These are phyloP conservation scores for Platycheirus rosarum DNA, from an alignment of 2,888 invertebrate genomes.

Conservation along the genomic window DNA sequence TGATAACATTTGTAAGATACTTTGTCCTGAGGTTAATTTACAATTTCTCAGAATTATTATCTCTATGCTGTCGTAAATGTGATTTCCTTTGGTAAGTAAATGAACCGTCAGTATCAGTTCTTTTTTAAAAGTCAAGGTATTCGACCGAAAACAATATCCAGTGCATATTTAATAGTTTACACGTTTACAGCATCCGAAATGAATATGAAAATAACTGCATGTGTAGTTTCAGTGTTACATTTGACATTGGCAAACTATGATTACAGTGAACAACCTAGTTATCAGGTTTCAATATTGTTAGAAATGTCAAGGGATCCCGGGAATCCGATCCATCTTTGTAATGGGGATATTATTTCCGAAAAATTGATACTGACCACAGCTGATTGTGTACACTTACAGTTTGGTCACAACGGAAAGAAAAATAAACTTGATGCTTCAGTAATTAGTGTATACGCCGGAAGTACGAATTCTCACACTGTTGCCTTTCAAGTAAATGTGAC, in stretches of 20 bases:
- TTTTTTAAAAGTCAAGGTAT: too few relatives aligned
- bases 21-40: too few relatives aligned
- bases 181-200: too few relatives aligned
- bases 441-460: constrained; percentile 74
- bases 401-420: constrained; percentile 38
- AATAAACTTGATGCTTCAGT: constrained; percentile 54
- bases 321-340: constrained; percentile 75
- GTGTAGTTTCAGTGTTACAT: neutral
- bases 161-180: too few relatives aligned
- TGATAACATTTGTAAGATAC: too few relatives aligned
- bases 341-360: constrained; percentile 76
- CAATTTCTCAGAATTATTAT: too few relatives aligned
- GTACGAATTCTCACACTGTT: constrained; percentile 55
- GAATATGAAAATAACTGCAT: neutral
- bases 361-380: constrained; percentile 76
- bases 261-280: constrained; percentile 51
- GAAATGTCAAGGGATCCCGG: constrained; percentile 61
- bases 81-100: too few relatives aligned
- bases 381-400: constrained; percentile 74
- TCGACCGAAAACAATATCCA: too few relatives aligned
- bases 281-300: constrained; percentile 76
- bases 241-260: neutral
- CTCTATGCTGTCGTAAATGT: too few relatives aligned
- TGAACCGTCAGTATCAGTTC: too few relatives aligned
- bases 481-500: constrained; percentile 69